Percentiles rank a stretch among this genome's conserved stretches.
Conservation (phyloP, 2,888 invertebrate genomes). For the Yponomeuta evonymella region DNA sequence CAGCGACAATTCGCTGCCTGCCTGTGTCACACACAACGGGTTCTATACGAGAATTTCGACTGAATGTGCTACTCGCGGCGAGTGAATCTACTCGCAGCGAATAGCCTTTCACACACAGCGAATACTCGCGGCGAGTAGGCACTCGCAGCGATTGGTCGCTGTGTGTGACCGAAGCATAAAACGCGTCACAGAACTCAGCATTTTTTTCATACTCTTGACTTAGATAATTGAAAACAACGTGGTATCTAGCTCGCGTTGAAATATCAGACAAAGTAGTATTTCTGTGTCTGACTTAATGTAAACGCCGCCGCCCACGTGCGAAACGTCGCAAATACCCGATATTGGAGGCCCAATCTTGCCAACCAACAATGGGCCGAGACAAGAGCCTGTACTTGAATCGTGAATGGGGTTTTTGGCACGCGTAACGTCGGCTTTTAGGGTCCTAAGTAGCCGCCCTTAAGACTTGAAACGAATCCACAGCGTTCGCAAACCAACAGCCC, state of each 20-base stretch:
- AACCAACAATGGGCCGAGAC: not conserved
- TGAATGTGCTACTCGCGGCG: no score
- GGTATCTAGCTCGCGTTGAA: no score
- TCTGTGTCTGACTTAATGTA: not conserved
- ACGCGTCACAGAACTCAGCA: not conserved
- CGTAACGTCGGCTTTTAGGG: not conserved
- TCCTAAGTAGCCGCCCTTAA: not conserved
- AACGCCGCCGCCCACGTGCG: not conserved
- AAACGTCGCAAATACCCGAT: not conserved
- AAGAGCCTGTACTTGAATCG: not conserved
- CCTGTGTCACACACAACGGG: no score
- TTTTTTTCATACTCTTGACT: no score
- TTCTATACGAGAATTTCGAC: no score
- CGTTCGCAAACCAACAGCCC: not conserved
- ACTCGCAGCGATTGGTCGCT: no score
- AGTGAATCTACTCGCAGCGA: no score
- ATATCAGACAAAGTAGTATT: no score
- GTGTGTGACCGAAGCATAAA: not conserved
- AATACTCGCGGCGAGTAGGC: no score
- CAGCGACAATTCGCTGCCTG: no score
- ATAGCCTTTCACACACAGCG: no score
- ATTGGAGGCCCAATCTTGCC: not conserved
- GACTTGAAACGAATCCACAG: not conserved
- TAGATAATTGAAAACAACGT: no score
- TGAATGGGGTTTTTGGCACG: conserved; percentile 1